Evolutionary conservation across 2,888 invertebrate genomes (phyloP).

Genomic region (Acrobasis suavella): DNA sequence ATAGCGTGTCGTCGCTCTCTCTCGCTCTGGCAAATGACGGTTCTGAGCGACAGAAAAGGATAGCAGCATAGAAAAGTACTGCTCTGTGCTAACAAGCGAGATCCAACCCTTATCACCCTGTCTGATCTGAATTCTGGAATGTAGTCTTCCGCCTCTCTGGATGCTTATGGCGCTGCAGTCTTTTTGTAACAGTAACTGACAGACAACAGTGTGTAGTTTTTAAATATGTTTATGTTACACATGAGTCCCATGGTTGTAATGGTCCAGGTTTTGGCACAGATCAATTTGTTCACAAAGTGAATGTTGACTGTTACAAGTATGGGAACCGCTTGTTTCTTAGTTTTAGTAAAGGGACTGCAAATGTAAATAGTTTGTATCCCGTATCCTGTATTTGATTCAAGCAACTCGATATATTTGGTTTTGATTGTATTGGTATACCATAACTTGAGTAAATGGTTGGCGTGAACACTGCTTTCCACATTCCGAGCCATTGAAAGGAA

Average conservation of each 20-base stretch:
- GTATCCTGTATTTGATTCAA: not conserved
- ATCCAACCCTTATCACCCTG: not conserved
- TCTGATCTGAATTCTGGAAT: conserved; percentile 26
- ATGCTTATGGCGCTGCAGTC: conserved; percentile 2
- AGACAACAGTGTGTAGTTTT: conserved; percentile 41
- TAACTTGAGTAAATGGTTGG: no score
- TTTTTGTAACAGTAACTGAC: not conserved
- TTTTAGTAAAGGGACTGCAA: conserved; percentile 45
- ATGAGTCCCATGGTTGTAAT: conserved; percentile 41
- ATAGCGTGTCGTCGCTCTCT: no score
- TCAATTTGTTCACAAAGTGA: conserved; percentile 55
- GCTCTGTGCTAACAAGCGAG: no score
- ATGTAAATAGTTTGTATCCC: not conserved
- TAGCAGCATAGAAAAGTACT: no score
- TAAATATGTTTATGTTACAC: conserved; percentile 38
- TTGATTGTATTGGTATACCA: no score
- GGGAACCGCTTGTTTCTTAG: conserved; percentile 51
- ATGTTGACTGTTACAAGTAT: conserved; percentile 42
- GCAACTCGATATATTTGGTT: not conserved
- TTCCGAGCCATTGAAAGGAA: no score
- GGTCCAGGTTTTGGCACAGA: conserved; percentile 35
- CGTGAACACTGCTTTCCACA: no score
- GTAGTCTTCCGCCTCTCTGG: conserved; percentile 29
- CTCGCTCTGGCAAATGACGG: no score
- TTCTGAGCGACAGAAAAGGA: no score